phyloP scores from a whole-genome alignment of 30 jellyfish, hydroid and myxozoan genomes.

The Aurelia sp. region DNA sequence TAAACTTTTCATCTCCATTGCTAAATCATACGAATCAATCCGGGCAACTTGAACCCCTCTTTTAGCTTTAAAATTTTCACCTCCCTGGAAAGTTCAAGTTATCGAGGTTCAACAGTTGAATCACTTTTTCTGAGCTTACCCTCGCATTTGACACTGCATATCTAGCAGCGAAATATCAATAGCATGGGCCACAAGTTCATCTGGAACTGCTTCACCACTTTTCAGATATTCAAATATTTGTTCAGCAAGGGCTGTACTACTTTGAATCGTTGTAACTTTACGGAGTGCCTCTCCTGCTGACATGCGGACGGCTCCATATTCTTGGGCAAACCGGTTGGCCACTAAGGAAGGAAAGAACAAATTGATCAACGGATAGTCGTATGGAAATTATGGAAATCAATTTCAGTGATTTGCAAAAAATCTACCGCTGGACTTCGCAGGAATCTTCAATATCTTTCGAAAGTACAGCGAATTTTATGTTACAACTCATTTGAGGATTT shows the following conservation, averaged over 20 bases:
- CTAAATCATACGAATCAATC: too few species aligned
- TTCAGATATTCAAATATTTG: conserved; percentile 68
- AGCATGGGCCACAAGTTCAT: conserved; percentile 91
- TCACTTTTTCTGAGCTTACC: conserved; percentile 44
- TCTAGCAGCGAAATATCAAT: conserved; percentile 70
- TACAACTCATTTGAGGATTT: too few species aligned
- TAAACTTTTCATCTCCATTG: too few species aligned
- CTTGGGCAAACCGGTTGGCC: conserved; percentile 89
- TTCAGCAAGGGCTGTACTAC: conserved; percentile 70
- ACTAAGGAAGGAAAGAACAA: conserved; percentile 51
- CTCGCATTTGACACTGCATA: conserved; percentile 80
- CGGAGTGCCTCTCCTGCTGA: conserved; percentile 97
- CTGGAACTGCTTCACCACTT: conserved; percentile 89
- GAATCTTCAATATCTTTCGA: too few species aligned
- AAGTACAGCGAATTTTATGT: too few species aligned
- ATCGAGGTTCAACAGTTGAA: too few species aligned
- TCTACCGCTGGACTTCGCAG: too few species aligned
- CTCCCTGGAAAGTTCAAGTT: too few species aligned
- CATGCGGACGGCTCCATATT: conserved; percentile 88
- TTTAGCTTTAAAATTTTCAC: too few species aligned
- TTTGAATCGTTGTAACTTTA: conserved; percentile 54
- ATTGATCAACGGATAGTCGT: not conserved
- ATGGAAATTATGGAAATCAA: too few species aligned
- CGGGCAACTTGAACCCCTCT: too few species aligned
- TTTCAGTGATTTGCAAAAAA: too few species aligned